These are phyloP conservation scores for Stegana nigrithorax DNA, from an alignment of 2,888 invertebrate species.

Conservation along the genomic window DNA sequence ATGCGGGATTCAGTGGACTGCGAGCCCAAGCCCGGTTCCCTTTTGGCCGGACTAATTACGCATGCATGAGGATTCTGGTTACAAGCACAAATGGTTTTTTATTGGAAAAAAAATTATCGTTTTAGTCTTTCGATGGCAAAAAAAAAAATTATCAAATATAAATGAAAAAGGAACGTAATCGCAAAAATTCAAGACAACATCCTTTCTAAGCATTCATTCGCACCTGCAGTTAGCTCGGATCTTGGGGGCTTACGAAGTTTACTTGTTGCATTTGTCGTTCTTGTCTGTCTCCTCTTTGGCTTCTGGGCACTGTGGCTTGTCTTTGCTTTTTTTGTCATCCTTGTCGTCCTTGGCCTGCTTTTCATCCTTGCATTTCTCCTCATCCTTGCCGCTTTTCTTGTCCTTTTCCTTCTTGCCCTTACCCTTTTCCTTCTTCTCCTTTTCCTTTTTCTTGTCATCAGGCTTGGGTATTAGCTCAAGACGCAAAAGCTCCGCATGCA, in stretches of 20 bases:
- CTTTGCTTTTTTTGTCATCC: background rate
- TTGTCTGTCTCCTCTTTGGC: background rate
- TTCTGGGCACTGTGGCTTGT: background rate
- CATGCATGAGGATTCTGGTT: too few species aligned
- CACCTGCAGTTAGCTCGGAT: background rate
- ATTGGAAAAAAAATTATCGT: too few species aligned
- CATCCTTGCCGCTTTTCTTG: too few species aligned
- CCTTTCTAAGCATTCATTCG: background rate
- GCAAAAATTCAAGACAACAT: too few species aligned
- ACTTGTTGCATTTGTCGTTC: background rate
- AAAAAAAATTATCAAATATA: too few species aligned
- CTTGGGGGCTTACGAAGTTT: background rate
- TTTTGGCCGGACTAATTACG: too few species aligned
- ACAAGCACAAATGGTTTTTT: too few species aligned
- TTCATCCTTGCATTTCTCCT: too few species aligned
- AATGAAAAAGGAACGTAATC: too few species aligned
- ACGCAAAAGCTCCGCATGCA: conserved; percentile 87
- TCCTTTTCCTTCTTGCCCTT: background rate
- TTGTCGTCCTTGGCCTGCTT: background rate
- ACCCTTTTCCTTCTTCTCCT: background rate
- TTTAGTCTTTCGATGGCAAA: too few species aligned
- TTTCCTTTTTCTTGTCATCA: background rate
- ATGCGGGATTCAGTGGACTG: too few species aligned
- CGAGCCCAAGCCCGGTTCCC: too few species aligned
- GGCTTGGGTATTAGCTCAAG: conserved; percentile 70